These are phyloP conservation scores for Diaprepes abbreviatus DNA, from an alignment of 2,888 invertebrate genomes.

Conservation along the genomic window DNA sequence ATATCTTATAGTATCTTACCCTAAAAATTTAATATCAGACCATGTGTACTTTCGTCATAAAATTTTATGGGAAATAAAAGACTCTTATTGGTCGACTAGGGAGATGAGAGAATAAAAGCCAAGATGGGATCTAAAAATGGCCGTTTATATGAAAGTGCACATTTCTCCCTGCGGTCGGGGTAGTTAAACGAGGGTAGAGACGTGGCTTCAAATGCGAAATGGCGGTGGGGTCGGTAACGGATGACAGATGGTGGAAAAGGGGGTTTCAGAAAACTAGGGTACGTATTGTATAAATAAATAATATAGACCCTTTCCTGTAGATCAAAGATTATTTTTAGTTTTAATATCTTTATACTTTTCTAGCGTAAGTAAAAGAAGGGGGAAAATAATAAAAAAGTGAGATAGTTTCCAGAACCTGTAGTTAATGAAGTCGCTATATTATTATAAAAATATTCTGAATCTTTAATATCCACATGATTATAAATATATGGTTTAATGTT, in stretches of 20 bases:
- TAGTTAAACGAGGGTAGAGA: slow-evolving; percentile 31
- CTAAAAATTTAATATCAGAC: slow-evolving; percentile 43
- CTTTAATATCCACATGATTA: too few species aligned
- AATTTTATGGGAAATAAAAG: slow-evolving; percentile 18
- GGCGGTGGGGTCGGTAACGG: slow-evolving; percentile 17
- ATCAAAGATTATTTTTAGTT: too few species aligned
- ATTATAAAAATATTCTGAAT: too few species aligned
- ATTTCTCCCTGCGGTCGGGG: slow-evolving; percentile 34
- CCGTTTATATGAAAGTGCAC: slow-evolving; percentile 38
- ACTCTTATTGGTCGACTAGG: slow-evolving; percentile 25
- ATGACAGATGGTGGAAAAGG: slow-evolving; percentile 18
- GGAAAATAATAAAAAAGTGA: too few species aligned
- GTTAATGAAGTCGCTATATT: too few species aligned
- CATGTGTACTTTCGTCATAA: slow-evolving; percentile 42
- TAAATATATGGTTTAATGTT: too few species aligned
- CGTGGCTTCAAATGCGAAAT: slow-evolving; percentile 25
- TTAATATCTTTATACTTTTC: too few species aligned
- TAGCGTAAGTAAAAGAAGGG: too few species aligned
- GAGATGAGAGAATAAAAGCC: slow-evolving; percentile 28
- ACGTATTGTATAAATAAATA: neutral
- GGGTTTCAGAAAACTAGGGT: neutral
- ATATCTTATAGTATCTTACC: slow-evolving; percentile 35
- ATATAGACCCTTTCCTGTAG: too few species aligned
- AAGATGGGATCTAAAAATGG: slow-evolving; percentile 42
- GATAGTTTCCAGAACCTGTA: too few species aligned